Conservation (phyloP, 2,888 invertebrate species). For the Aplocera efformata region DNA sequence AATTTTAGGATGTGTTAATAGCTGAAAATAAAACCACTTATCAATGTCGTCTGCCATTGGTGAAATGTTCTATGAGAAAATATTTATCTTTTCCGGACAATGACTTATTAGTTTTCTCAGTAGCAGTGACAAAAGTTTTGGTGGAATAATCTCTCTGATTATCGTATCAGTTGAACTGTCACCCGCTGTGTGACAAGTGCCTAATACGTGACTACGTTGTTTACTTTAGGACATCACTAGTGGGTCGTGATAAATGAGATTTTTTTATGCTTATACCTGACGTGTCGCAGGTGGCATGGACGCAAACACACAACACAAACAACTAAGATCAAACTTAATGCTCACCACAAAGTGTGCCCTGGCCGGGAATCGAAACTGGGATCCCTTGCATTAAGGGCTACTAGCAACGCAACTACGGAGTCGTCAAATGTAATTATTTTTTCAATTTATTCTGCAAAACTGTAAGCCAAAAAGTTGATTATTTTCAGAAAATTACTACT, state of each 20-base stretch:
- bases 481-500: too few species aligned
- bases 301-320: too few species aligned
- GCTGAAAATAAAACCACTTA: conserved; percentile 17
- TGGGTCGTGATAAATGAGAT: conserved; percentile 29
- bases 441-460: too few species aligned
- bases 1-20: conserved; percentile 7
- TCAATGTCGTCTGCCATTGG: conserved; percentile 14
- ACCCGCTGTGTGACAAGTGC: conserved; percentile 59
- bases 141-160: conserved; percentile 61
- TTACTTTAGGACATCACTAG: conserved; percentile 56
- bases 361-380: too few species aligned
- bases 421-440: too few species aligned
- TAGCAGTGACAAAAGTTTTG: conserved; percentile 49
- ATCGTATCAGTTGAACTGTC: conserved; percentile 60
- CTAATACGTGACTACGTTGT: conserved; percentile 58
- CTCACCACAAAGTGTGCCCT: too few species aligned
- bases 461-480: too few species aligned
- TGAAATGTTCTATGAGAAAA: conserved; percentile 31
- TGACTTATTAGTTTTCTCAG: conserved; percentile 50
- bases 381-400: too few species aligned
- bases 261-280: too few species aligned
- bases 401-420: too few species aligned
- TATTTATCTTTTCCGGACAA: conserved; percentile 47
- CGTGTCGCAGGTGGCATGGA: too few species aligned
- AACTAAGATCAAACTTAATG: too few species aligned